Conservation (phyloP, 2,797 vertebrate species). For the Acridotheres tristis region DNA sequence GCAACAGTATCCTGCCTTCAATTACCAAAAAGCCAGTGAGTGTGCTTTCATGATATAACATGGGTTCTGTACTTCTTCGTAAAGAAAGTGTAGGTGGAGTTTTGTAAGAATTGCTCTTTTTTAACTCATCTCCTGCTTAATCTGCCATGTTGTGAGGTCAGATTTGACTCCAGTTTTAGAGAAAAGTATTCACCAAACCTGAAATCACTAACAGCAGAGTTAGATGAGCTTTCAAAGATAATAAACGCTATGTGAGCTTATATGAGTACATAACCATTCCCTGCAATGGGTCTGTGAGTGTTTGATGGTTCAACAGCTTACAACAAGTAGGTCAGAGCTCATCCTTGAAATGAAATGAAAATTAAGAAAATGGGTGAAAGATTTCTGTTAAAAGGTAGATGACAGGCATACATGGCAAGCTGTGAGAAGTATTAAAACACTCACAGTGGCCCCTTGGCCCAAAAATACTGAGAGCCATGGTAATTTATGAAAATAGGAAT, state of each 20-base stretch:
- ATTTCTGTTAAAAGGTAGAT: background rate
- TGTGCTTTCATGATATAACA: constrained; percentile 44
- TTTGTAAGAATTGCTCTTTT: constrained; percentile 28
- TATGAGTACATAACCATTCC: background rate
- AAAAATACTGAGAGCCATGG: background rate
- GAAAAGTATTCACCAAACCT: background rate
- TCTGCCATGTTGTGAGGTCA: background rate
- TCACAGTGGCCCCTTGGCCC: background rate
- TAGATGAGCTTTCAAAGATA: background rate
- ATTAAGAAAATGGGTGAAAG: background rate
- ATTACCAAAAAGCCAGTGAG: constrained; percentile 55
- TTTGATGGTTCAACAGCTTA: background rate
- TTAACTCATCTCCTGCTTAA: background rate
- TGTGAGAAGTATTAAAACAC: background rate
- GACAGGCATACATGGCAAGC: background rate
- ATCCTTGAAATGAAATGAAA: background rate
- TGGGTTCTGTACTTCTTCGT: constrained; percentile 32
- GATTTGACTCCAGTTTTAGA: background rate
- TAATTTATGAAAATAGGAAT: background rate
- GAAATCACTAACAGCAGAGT: background rate
- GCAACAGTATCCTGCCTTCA: constrained; percentile 60
- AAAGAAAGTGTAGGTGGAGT: constrained; percentile 44
- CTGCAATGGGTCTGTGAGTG: background rate
- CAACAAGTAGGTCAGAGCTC: background rate
- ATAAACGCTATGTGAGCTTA: background rate